A percentile compares a stretch with the other conserved stretches of the same genome.
Evolutionary conservation across 53 echinoderm and acorn worm genomes (phyloP).

Genomic region (Actinopyga echinites): DNA sequence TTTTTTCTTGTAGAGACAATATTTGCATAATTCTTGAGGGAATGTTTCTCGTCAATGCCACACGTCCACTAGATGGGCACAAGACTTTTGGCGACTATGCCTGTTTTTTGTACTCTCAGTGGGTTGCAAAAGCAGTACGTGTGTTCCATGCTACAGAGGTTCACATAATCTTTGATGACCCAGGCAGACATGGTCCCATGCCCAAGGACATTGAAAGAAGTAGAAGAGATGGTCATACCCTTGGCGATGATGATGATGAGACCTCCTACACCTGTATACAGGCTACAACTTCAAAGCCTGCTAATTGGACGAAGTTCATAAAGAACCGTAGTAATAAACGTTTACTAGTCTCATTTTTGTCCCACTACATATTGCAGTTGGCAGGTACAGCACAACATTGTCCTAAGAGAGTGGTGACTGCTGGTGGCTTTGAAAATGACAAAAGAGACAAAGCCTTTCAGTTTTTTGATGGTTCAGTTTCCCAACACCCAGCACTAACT

Average conservation of each 20-base stretch:
- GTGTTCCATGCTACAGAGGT: conserved; percentile 15
- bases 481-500: not conserved
- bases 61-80: not conserved
- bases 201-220: conserved; percentile 39
- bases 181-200: conserved; percentile 16
- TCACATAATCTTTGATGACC: conserved; percentile 54
- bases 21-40: not conserved
- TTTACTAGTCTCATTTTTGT: not conserved
- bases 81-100: conserved; percentile 11
- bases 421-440: not conserved
- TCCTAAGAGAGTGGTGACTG: not conserved
- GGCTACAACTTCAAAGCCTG: not conserved
- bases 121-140: not conserved
- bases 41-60: not conserved
- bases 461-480: not conserved
- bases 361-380: not conserved
- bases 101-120: not conserved
- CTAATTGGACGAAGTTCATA: not conserved
- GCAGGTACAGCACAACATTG: not conserved
- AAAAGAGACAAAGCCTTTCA: not conserved
- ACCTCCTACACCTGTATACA: not conserved
- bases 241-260: not conserved
- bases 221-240: not conserved
- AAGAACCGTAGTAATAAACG: not conserved
- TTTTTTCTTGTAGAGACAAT: not conserved